A percentile compares a stretch with the other conserved stretches of the same genome.
Conservation (phyloP, 2,113 vertebrate species). For the Chauna torquata region DNA sequence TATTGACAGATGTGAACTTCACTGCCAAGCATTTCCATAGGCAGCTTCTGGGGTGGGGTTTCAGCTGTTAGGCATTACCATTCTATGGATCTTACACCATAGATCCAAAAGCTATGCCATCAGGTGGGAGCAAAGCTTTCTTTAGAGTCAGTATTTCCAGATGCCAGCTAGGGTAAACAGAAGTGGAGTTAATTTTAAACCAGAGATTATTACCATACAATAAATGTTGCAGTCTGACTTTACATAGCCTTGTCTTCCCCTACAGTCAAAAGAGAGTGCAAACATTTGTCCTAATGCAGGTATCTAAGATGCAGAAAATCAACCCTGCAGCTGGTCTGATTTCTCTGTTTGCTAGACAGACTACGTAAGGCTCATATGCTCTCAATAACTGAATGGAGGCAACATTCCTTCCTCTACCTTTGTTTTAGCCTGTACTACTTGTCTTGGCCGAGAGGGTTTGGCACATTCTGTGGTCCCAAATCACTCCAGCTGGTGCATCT, state of each 20-base stretch:
- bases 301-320: neutral
- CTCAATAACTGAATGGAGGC: neutral
- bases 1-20: neutral
- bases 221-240: neutral
- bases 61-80: neutral
- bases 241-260: neutral
- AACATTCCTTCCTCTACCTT: neutral
- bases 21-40: neutral
- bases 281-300: neutral
- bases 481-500: neutral
- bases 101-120: neutral
- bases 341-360: neutral
- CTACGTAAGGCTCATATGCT: neutral
- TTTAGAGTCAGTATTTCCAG: neutral
- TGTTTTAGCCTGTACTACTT: neutral
- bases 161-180: neutral
- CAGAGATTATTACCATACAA: neutral
- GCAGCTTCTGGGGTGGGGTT: neutral
- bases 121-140: neutral
- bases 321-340: neutral
- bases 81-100: neutral
- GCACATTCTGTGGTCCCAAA: neutral
- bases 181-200: neutral
- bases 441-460: neutral
- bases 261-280: neutral